Evolutionary conservation across 1,140 invertebrate species (phyloP), one percentile per base, ranked within the genome.

Genomic region (Belonocnema kinseyi): DNA sequence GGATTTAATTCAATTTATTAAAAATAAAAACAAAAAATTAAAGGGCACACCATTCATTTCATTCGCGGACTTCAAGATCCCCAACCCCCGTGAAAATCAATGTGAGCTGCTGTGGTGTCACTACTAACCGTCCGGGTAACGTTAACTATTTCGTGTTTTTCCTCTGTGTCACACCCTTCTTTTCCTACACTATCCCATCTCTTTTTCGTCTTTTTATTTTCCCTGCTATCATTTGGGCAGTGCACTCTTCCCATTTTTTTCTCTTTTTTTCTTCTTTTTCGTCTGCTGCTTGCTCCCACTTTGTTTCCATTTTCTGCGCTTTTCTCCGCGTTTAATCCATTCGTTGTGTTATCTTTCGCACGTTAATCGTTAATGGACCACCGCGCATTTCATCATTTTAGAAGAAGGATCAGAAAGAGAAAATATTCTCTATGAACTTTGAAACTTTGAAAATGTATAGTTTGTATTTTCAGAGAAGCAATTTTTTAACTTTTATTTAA

Each of bases 91-190:
- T 76, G 78, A 87, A 87, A 87, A 86, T 86, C 85, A 85, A 87
- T 86, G 85, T 81, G 82, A 85, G 76, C 66, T 70, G 71, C 76
- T 82, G 70, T 74, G 78, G 82, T 84, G 78, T 79, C 77, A 77
- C 79, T 85, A 85, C 84, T 85, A 85, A 78, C 83, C 84, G 54
- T 85, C 77, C 82, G 79, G 84, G 83, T 85, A 85, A 86, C 83
- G 83, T 83, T 16, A 33, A 66, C 61, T 66, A 26, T 66, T 14
- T 66, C 61, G 26, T 50, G 26, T 73, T 70, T 75, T 19, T 50
- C 50, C 75, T 61, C n/a, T 46, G 74, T 61, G 40, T 66, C 21
- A 46, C 21, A 14, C 26, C 13, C 12, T 46, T 12, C n/a, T 76
- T 33, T 33, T 33, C 26, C 26, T 4, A 3, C 26, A 33, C 7